Conservation (phyloP, 2,113 vertebrate species). For the Chaetorhynchus papuensis region DNA sequence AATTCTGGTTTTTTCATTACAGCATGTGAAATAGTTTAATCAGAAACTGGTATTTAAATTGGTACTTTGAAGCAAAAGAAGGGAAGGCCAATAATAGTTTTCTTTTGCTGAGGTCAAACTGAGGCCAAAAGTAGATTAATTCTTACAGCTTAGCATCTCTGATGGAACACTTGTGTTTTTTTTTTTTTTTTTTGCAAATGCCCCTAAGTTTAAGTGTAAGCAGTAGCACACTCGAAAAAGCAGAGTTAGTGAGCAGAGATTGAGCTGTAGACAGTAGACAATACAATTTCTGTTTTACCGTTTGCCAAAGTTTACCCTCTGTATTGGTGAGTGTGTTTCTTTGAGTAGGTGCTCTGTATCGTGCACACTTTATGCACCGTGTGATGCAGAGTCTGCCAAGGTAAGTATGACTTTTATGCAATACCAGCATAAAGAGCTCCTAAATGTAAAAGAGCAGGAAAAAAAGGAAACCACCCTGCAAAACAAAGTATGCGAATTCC, state of each 20-base stretch:
- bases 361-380: slow-evolving; percentile 74
- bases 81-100: neutral
- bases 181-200: neutral
- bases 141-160: slow-evolving; percentile 2
- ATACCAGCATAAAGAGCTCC: slow-evolving; percentile 61
- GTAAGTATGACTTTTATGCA: slow-evolving; percentile 79
- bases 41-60: neutral
- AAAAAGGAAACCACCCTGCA: neutral
- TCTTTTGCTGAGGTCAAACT: slow-evolving; percentile 6
- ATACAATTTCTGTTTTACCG: slow-evolving; percentile 54
- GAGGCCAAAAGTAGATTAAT: slow-evolving; percentile 24
- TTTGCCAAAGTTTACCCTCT: slow-evolving; percentile 72
- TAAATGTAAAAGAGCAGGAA: neutral
- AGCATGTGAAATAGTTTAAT: neutral
- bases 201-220: neutral
- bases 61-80: neutral
- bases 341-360: slow-evolving; percentile 82
- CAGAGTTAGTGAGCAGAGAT: neutral
- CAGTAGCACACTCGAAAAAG: neutral
- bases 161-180: neutral
- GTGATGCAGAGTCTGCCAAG: slow-evolving; percentile 79
- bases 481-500: neutral
- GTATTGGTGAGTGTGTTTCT: slow-evolving; percentile 82
- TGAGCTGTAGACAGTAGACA: neutral
- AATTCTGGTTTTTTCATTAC: neutral